Base-by-base conservation (phyloP, 2,797 vertebrate genomes). In the Micrastur ruficollis region DNA sequence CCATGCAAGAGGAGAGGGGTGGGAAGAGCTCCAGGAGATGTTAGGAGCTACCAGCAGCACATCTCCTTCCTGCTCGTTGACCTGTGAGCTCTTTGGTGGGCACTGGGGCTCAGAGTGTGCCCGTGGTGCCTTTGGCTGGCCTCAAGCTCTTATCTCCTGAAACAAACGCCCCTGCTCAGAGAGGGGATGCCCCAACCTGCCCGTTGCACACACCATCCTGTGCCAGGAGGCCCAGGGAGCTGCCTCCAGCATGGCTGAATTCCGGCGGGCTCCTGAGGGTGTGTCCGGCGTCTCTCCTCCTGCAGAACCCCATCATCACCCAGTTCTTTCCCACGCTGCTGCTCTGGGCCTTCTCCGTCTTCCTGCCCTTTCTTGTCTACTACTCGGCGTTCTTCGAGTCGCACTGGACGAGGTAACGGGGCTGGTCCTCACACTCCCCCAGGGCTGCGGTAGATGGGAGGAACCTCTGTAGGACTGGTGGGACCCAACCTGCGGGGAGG, bases 271-370 rank as follows among this genome's bases (percentile, higher is more conserved):
- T 66, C 40, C 62, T 92, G 40, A 89, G 20, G 14, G n/a, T 12
- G 3, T 71, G 49, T 61, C 21, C 0, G 15, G 3, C 44, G 31
- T 96, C 70, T 97, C 52, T 90, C 38, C 55, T 67, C 26, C n/a
- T 85, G 32, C 98, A 99, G 99, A 99, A 98, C 94, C 99, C 99
- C 0, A 88, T 99, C 62, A 98, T 99, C 95, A 99, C 99, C 72
- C 99, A 99, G 98, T 99, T 99, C 98, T 98, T 99, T 93, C 99
- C 99, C 18, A 99, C 99, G 1, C 97, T 99, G 89, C 95, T 99
- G 95, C 98, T 99, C 92, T 99, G 99, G 99, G 98, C 98, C 59
- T 99, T 99, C 96, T 99, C 99, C 0, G 99, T 99, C 88, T 98
- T 99, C 75, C 96, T 99, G 97, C 99, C 99, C 78, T 99, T 99